A percentile compares a stretch with the other conserved stretches of the same genome.
These are phyloP conservation scores for Byasa hedistus DNA, from an alignment of 2,888 invertebrate species.

Conservation along the genomic window DNA sequence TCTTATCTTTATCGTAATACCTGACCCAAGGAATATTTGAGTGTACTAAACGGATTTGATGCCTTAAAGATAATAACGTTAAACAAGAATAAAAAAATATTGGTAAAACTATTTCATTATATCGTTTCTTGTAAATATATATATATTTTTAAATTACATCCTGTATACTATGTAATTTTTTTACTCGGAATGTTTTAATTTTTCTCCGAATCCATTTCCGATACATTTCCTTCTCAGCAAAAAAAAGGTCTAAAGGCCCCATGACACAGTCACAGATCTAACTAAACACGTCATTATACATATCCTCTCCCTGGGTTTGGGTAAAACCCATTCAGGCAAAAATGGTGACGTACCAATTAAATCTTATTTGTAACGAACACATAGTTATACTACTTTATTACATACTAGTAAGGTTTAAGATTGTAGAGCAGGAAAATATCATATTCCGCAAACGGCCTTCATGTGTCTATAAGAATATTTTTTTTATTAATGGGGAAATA, in stretches of 20 bases:
- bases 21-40: too few species aligned
- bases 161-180: too few species aligned
- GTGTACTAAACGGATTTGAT: too few species aligned
- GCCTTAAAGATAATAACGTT: too few species aligned
- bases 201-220: background rate
- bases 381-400: background rate
- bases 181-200: background rate
- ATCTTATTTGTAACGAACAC: background rate
- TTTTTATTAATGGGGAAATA: too few species aligned
- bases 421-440: conserved; percentile 3
- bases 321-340: conserved; percentile 22
- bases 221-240: background rate
- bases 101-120: too few species aligned
- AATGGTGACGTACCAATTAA: conserved; percentile 20
- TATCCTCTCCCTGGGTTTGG: conserved; percentile 16
- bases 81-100: too few species aligned
- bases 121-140: too few species aligned
- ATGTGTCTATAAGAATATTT: too few species aligned
- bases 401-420: conserved; percentile 1
- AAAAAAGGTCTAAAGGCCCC: background rate
- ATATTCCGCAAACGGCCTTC: background rate
- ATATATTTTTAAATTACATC: too few species aligned
- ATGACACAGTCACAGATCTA: conserved; percentile 6
- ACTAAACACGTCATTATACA: conserved; percentile 19
- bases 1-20: too few species aligned